Conservation (phyloP, 30 jellyfish, hydroid and myxozoan genomes). For the Rhopilema esculentum region DNA sequence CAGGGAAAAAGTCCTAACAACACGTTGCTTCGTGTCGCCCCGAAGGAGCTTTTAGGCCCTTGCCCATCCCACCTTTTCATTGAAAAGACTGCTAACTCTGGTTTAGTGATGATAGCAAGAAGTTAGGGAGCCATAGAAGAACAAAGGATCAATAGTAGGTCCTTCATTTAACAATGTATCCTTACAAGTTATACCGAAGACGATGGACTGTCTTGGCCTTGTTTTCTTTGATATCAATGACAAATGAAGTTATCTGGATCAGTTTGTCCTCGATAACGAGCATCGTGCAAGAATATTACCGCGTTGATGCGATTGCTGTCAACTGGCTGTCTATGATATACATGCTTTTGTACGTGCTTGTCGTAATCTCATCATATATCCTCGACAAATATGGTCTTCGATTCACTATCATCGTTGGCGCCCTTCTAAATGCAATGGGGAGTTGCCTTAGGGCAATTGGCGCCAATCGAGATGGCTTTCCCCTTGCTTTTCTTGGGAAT, state of each 20-base stretch:
- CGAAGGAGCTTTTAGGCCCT: neutral
- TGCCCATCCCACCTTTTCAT: neutral
- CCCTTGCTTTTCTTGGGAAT: conserved; percentile 81
- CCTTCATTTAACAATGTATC: neutral
- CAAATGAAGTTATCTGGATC: conserved; percentile 90
- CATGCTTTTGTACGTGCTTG: conserved; percentile 79
- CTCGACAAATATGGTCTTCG: conserved; percentile 84
- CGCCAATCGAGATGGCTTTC: conserved; percentile 86
- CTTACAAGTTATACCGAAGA: conserved; percentile 65
- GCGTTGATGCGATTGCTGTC: conserved; percentile 77
- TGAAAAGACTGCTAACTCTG: neutral
- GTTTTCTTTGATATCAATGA: conserved; percentile 89
- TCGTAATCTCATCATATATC: conserved; percentile 69
- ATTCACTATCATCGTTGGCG: conserved; percentile 83
- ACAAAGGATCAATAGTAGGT: neutral
- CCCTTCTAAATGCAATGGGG: conserved; percentile 88
- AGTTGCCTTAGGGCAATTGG: conserved; percentile 89
- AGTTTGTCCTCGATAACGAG: conserved; percentile 88
- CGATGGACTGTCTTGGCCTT: conserved; percentile 90
- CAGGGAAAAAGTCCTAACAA: too few relatives aligned
- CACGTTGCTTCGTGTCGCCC: neutral
- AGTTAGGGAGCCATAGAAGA: neutral
- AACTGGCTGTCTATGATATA: conserved; percentile 90
- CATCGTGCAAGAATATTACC: conserved; percentile 81
- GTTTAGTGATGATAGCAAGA: neutral